These are phyloP conservation scores for Rhipidura dahli DNA, from an alignment of 2,113 vertebrate species.

Conservation along the genomic window DNA sequence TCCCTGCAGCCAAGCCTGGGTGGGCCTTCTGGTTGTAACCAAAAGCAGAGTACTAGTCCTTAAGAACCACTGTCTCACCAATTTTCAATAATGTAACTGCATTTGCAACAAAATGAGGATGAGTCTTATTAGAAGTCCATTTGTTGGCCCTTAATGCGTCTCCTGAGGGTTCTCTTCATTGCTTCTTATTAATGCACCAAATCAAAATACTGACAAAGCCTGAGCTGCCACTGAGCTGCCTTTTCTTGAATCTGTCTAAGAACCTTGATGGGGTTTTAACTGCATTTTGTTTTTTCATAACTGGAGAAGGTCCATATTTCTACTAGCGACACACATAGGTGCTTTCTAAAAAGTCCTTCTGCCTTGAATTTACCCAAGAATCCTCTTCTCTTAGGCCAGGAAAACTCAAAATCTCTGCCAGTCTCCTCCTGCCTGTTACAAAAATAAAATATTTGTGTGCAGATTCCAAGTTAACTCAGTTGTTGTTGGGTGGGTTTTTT, in stretches of 20 bases:
- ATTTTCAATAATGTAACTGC: background rate
- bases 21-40: background rate
- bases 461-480: slow-evolving; percentile 14
- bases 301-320: slow-evolving; percentile 13
- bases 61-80: background rate
- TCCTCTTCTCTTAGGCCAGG: slow-evolving; percentile 16
- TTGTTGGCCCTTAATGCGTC: background rate
- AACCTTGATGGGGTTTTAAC: background rate
- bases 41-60: background rate
- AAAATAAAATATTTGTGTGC: slow-evolving; percentile 15
- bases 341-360: background rate
- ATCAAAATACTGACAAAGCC: slow-evolving; percentile 10
- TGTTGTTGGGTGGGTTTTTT: background rate
- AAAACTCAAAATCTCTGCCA: background rate
- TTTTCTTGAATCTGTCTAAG: slow-evolving; percentile 25
- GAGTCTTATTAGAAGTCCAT: background rate
- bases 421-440: background rate
- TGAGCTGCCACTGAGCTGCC: background rate
- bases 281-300: background rate
- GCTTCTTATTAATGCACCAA: slow-evolving; percentile 18
- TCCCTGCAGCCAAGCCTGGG: background rate
- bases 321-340: background rate
- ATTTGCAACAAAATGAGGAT: slow-evolving; percentile 33
- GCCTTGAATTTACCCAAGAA: background rate
- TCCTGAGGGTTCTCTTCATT: background rate